A percentile compares a stretch with the other conserved stretches of the same genome.
Conservation (phyloP, 2,888 invertebrate species). For the Hecatera dysodea region DNA sequence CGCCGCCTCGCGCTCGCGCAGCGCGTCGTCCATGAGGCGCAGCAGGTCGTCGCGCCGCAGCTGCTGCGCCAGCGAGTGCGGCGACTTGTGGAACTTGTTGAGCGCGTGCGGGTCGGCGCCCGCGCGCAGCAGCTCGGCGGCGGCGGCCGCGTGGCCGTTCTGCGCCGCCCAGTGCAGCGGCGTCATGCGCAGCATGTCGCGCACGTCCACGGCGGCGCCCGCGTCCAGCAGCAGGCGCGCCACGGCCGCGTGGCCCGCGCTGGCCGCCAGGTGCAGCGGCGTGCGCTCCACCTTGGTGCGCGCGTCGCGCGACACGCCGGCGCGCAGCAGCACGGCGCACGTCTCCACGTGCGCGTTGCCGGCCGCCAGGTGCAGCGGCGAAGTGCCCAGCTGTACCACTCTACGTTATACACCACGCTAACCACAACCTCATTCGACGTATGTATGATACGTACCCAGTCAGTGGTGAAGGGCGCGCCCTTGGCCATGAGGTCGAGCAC, state of each 20-base stretch:
- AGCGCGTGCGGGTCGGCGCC: conserved; percentile 93
- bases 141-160: conserved; percentile 92
- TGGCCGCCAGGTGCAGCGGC: conserved; percentile 96
- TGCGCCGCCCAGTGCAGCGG: conserved; percentile 98
- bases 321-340: conserved; percentile 95
- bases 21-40: conserved; percentile 71
- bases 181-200: conserved; percentile 92
- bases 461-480: conserved; percentile 97
- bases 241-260: conserved; percentile 95
- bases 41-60: conserved; percentile 58
- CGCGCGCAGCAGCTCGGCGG: conserved; percentile 92
- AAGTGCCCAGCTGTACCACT: conserved; percentile 94
- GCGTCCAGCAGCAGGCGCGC: conserved; percentile 92
- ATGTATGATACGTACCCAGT: conserved; percentile 97
- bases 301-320: conserved; percentile 97
- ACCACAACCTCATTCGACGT: no score
- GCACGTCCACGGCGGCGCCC: conserved; percentile 78
- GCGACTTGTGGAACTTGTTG: conserved; percentile 82
- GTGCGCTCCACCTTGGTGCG: conserved; percentile 97
- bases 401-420: background rate
- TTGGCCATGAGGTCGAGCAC: conserved; percentile 95
- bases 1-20: conserved; percentile 66
- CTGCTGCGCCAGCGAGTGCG: conserved; percentile 72
- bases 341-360: conserved; percentile 95
- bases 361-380: conserved; percentile 96